Evolutionary conservation across 2,888 invertebrate species (phyloP), one percentile per base, ranked within the genome.

Genomic region (Calameuta idolon): DNA sequence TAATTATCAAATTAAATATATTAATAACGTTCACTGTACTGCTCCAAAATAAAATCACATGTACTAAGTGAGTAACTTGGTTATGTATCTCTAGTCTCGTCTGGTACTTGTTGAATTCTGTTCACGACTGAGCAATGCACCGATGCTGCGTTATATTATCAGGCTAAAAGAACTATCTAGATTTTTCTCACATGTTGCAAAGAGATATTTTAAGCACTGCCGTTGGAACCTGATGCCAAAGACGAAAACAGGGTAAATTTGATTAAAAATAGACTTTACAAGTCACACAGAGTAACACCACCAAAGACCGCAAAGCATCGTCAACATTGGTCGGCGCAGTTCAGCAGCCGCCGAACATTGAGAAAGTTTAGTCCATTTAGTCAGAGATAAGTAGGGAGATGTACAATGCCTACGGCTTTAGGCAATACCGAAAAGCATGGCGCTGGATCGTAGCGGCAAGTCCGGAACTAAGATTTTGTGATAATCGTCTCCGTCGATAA

Each of bases 191-290:
- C 85, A 77, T 80, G 74, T 76, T 79, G 76, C 30, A 69, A 83
- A 79, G 76, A 83, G 86, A 88, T 89, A 90, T 89, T 90, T 90
- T 90, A 83, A 84, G 81, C 82, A 71, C 75, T 34, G 33, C n/a
- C 33, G 76, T 79, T 74, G 81, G 80, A 83, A 85, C 77, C 77
- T 71, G 81, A 81, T 80, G 79, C 81, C 76, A 81, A 82, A 77
- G 74, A 77, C 79, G 79, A 80, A 83, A 79, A 80, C 69, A 80
- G 75, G 68, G 69, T 73, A 79, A 73, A 75, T 75, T 77, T 74
- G 80, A 76, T 73, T 78, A 81, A 84, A 85, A 86, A 84, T 86
- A 86, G 84, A 40, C 12, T 15, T 40, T 40, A 40, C 40, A 40
- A 40, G 40, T 40, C 15, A 15, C 40, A 40, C 40, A 5, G 40